These are phyloP conservation scores for Geococcyx californianus DNA, from an alignment of 2,113 vertebrate genomes.

Conservation along the genomic window DNA sequence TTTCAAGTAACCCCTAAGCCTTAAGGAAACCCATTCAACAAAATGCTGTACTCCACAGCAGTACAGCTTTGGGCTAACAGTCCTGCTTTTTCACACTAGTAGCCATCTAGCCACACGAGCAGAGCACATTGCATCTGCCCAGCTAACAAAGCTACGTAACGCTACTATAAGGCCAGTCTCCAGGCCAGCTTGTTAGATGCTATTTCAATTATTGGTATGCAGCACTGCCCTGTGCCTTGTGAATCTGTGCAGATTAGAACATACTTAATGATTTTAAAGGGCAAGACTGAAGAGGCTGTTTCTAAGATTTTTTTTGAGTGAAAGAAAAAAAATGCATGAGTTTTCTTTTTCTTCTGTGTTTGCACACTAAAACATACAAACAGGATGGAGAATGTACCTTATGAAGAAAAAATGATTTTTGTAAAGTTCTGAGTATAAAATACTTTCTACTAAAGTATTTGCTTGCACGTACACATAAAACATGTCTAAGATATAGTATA, in stretches of 20 bases:
- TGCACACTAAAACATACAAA: neutral
- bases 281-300: neutral
- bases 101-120: neutral
- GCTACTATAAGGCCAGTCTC: rapidly evolving
- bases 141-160: neutral
- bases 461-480: too few species aligned
- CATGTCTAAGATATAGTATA: neutral
- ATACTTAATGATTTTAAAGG: neutral
- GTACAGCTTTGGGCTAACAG: neutral
- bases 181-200: neutral
- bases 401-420: neutral
- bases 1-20: neutral
- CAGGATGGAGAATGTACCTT: neutral
- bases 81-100: neutral
- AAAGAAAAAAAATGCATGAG: neutral
- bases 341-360: neutral
- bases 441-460: neutral
- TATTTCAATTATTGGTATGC: neutral
- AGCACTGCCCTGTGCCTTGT: slow-evolving; percentile 27
- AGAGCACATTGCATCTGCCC: neutral
- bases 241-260: neutral
- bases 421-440: neutral
- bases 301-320: neutral
- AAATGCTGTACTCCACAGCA: neutral
- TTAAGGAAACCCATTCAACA: neutral